Conservation (phyloP, 2,888 invertebrate genomes). For the Nemurella pictetii region DNA sequence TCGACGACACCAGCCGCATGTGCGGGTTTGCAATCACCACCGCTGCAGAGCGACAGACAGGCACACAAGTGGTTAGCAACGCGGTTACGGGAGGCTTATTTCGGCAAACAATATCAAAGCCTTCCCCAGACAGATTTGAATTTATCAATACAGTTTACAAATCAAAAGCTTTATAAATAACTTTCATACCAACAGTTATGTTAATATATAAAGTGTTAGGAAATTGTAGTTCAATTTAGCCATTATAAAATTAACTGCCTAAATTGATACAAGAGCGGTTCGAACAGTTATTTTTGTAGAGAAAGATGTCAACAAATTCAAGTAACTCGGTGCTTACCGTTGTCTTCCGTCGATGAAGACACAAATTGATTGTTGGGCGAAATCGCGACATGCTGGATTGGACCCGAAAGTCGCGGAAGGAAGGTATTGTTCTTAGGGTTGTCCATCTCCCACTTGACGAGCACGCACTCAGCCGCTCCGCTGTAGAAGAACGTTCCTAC, state of each 20-base stretch:
- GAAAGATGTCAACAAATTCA: no score
- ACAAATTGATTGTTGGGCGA: constrained; percentile 65
- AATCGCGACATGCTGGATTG: constrained; percentile 64
- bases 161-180: no score
- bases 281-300: no score
- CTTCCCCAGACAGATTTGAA: no score
- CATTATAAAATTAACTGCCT: no score
- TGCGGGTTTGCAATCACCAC: constrained; percentile 51
- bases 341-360: constrained; percentile 70
- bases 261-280: no score
- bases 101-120: no score
- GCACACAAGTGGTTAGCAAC: constrained; percentile 20
- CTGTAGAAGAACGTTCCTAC: constrained; percentile 72
- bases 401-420: constrained; percentile 71
- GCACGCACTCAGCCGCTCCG: constrained; percentile 75
- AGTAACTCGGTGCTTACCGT: constrained; percentile 56
- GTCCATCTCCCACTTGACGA: constrained; percentile 73
- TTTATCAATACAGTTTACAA: no score
- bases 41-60: constrained; percentile 46
- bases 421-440: constrained; percentile 58
- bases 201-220: no score
- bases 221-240: no score
- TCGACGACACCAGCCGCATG: constrained; percentile 58
- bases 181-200: no score
- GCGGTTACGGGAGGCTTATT: neutral